phyloP scores from a whole-genome alignment of 2,797 vertebrate genomes.

The Toxotes lorentzi region DNA sequence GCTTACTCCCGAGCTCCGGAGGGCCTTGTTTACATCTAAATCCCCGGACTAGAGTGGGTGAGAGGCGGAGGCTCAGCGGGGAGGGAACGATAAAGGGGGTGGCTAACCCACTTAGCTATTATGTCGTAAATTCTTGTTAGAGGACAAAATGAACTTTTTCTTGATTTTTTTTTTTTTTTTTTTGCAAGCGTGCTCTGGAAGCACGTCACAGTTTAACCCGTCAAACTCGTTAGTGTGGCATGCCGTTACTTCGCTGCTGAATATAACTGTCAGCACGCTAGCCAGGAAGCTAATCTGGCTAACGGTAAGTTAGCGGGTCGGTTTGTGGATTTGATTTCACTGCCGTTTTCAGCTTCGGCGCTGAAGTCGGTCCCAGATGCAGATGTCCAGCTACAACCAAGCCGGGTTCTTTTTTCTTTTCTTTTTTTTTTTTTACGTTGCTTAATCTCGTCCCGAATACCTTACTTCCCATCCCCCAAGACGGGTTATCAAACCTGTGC shows the following conservation, averaged over 20 bases:
- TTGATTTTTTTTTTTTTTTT: not conserved
- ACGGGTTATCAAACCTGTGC: constrained; percentile 61
- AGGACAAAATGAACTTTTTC: not conserved
- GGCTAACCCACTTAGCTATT: constrained; percentile 20
- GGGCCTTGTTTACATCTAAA: constrained; percentile 90
- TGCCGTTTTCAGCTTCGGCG: not conserved
- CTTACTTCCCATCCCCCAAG: constrained; percentile 9
- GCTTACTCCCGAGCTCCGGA: constrained; percentile 45
- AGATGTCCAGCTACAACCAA: not conserved
- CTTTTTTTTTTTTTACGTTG: not conserved
- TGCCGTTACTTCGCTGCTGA: constrained; percentile 33
- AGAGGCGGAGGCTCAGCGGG: constrained; percentile 58
- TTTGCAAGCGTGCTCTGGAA: not conserved
- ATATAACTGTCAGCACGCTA: constrained; percentile 48
- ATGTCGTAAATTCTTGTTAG: not conserved
- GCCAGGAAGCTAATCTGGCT: constrained; percentile 75
- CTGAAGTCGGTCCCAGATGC: not conserved
- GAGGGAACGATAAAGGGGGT: constrained; percentile 18
- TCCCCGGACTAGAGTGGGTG: constrained; percentile 78
- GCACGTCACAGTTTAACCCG: not conserved
- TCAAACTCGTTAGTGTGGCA: not conserved
- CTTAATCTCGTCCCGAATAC: not conserved
- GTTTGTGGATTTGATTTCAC: constrained; percentile 28
- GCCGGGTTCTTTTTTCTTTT: not conserved
- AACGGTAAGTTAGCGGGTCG: constrained; percentile 51